Evolutionary conservation across 2,888 invertebrate genomes (phyloP).

Genomic region (Orchesellides sinensis): DNA sequence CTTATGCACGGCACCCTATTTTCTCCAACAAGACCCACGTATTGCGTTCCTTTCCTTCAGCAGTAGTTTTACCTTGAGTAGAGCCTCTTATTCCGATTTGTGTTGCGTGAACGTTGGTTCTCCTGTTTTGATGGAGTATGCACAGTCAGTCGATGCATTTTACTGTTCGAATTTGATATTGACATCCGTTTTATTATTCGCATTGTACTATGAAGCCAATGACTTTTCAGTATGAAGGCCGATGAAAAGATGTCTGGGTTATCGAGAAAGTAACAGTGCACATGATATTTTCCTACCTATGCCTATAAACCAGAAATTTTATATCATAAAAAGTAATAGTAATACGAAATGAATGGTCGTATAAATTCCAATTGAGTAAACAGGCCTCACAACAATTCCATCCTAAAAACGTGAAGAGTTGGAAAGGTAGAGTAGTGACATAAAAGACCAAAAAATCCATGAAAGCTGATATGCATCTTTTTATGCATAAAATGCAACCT

Average conservation of each 20-base stretch:
- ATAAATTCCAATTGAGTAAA: too few species aligned
- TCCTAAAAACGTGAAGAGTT: too few species aligned
- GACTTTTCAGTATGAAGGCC: slow-evolving; percentile 22
- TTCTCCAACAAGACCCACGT: neutral
- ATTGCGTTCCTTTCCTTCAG: too few species aligned
- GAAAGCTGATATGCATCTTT: neutral
- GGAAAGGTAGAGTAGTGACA: neutral
- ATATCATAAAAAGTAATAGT: slow-evolving; percentile 3
- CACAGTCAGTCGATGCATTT: too few species aligned
- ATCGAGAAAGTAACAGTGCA: too few species aligned
- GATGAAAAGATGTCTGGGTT: slow-evolving; percentile 21
- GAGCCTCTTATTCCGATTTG: neutral
- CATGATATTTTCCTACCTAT: neutral
- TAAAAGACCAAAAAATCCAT: neutral
- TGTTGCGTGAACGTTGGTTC: neutral
- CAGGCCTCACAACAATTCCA: too few species aligned
- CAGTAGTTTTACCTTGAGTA: neutral
- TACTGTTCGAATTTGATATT: slow-evolving; percentile 7
- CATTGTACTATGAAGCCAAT: slow-evolving; percentile 24
- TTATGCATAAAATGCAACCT: neutral
- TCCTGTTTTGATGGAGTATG: too few species aligned
- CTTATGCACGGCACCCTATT: neutral
- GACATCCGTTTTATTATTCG: slow-evolving; percentile 34
- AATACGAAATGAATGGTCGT: slow-evolving; percentile 10
- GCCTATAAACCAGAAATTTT: neutral